Evolutionary conservation across 2,888 invertebrate species (phyloP), one percentile per base, ranked within the genome.

Genomic region (Salpingus planirostris): DNA sequence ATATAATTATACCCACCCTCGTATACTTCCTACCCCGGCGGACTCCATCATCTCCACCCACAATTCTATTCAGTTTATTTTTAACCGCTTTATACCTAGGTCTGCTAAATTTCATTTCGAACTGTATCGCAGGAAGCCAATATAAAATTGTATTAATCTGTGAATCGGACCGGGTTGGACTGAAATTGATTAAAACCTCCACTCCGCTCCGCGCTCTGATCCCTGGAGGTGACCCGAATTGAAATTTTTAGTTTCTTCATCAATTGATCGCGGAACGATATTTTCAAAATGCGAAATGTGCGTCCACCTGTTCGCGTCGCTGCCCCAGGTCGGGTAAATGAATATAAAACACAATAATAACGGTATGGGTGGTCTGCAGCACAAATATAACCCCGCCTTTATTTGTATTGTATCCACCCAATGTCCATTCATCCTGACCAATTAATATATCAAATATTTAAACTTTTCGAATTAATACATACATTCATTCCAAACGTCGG

Each of bases 381-480:
- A 46, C 52, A 54, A 54, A 52, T 49, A 52, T 49, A 52, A 51
- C 46, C 48, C 54, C 54, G 49, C 56, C 56, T 55, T 50, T 56
- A 55, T 56, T 56, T 56, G 54, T 52, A 49, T 47, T 47, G 48
- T 49, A 52, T 49, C 56, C 50, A 55, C 54, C 55, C 54, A 50
- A 50, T 46, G 52, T 43, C 46, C 46, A 52, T 52, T 48, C 45
- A 51, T 49, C 43, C 45, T 42, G 37, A 40, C 51, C 55, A 55
- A 55, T 55, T 55, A 55, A 55, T 54, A 52, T 52, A 51, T 52
- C 53, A 54, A 53, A 53, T 54, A 52, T 54, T 54, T 49, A 49
- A 46, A 44, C 46, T 42, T 46, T 44, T 44, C 33, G 34, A 44
- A 46, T 46, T 40, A n/a, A n/a, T n/a, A n/a, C n/a, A n/a, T 46